These are phyloP conservation scores for Dyspetes luteomarginatus DNA, from an alignment of 2,888 invertebrate species.

Conservation along the genomic window DNA sequence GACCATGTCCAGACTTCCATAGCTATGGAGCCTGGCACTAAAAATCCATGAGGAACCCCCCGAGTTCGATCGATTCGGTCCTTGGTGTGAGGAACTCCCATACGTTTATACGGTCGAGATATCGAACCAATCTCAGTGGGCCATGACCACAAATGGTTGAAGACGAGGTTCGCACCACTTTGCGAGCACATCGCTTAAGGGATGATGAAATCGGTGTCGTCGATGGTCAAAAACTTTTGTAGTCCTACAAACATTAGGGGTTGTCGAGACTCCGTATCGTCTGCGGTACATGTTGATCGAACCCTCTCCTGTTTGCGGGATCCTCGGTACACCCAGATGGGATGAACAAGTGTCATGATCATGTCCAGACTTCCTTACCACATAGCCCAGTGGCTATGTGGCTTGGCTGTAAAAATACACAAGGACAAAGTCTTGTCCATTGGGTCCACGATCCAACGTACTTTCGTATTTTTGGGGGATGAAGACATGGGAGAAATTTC, in stretches of 20 bases:
- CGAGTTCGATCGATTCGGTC: too few relatives aligned
- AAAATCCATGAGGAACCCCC: too few relatives aligned
- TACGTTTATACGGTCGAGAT: too few relatives aligned
- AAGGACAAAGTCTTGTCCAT: conserved; percentile 70
- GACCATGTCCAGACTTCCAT: too few relatives aligned
- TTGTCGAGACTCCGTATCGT: neutral
- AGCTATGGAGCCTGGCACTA: too few relatives aligned
- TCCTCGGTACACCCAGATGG: too few relatives aligned
- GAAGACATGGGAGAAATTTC: neutral
- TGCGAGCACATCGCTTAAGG: neutral
- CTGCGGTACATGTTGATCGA: neutral
- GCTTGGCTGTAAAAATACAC: conserved; percentile 73
- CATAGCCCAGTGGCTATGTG: conserved; percentile 14
- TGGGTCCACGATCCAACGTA: conserved; percentile 34
- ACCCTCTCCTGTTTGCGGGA: neutral
- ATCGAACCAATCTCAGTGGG: too few relatives aligned
- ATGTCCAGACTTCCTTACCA: conserved; percentile 14
- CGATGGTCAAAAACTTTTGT: too few relatives aligned
- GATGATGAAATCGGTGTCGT: neutral
- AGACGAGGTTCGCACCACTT: too few relatives aligned
- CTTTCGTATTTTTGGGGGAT: conserved; percentile 23
- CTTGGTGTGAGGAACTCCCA: too few relatives aligned
- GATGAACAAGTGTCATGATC: conserved; percentile 68
- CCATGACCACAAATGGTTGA: too few relatives aligned
- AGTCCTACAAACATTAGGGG: neutral